Evolutionary conservation across 2,888 invertebrate genomes (phyloP), one percentile per base, ranked within the genome.

Genomic region (Meandrusa payeni): DNA sequence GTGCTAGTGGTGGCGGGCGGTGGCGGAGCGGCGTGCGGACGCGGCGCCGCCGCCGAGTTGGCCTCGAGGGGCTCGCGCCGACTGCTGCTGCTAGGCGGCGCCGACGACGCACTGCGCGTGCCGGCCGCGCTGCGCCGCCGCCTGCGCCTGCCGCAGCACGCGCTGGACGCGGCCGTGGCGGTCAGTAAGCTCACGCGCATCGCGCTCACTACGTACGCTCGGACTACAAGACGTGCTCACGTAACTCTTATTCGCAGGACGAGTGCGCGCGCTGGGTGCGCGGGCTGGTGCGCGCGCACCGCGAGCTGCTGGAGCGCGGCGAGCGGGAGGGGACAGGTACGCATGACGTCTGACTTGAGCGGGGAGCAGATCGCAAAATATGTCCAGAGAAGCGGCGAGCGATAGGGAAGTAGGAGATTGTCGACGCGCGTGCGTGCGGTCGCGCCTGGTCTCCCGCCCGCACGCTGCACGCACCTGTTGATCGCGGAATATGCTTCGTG

Each of bases 211-310:
- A n/a, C n/a, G 2, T 22, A 22, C 5, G n/a, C n/a, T n/a, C 2
- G 5, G 2, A 22, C n/a, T 22, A 6, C n/a, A 2, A 22, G 22
- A 15, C 5, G 22, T n/a, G 5, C 2, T 22, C 22, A 5, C 2
- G n/a, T 2, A n/a, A n/a, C 6, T 2, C n/a, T 22, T n/a, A 15
- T 7, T 7, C 46, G 36, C 67, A 79, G 73, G 77, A 79, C 53
- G 80, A 79, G 59, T 72, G 69, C 52, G 73, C 61, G 49, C 73
- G 74, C 36, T 76, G 75, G 70, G 62, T 58, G 39, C 34, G 57
- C 11, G 67, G 64, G 53, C 57, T 54, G 41, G 61, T 31, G 12
- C 36, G 37, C 31, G 46, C 13, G 39, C 29, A 47, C 9, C 15
- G 9, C 9, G 34, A 22, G 4, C 26, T 33, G 36, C 11, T 33